These are phyloP conservation scores for Bolborhynchus lineola DNA, from an alignment of 2,113 vertebrate genomes.

Conservation along the genomic window DNA sequence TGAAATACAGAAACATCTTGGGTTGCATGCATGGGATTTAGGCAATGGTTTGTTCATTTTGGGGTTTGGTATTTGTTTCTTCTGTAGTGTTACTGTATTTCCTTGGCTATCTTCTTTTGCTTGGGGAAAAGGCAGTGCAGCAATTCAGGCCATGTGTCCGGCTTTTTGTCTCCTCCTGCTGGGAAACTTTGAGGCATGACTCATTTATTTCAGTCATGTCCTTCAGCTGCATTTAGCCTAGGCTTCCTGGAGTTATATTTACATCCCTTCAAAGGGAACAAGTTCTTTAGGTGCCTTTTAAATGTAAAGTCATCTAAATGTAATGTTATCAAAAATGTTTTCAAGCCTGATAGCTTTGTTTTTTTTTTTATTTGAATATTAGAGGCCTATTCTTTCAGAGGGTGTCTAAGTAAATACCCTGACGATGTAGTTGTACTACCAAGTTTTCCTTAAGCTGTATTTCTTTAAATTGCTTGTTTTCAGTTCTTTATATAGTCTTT, in stretches of 20 bases:
- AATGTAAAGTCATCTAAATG: not conserved
- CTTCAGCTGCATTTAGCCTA: not conserved
- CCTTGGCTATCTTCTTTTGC: not conserved
- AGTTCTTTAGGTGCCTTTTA: not conserved
- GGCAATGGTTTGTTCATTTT: not conserved
- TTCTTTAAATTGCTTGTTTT: not conserved
- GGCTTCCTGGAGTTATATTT: not conserved
- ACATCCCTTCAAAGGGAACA: not conserved
- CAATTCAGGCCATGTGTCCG: not conserved
- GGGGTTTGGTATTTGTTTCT: not conserved
- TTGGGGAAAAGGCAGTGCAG: not conserved
- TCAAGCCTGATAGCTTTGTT: not conserved
- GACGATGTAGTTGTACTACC: not conserved
- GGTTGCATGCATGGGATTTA: not conserved
- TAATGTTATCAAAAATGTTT: not conserved
- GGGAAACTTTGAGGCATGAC: not conserved
- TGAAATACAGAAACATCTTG: not conserved
- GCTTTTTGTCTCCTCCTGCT: not conserved
- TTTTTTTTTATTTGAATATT: not conserved
- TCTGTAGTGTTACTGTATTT: not conserved
- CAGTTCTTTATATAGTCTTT: not conserved
- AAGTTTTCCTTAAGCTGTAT: not conserved
- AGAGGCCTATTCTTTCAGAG: not conserved
- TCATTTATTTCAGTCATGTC: not conserved
- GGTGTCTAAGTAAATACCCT: not conserved